Conservation (phyloP, 2,888 invertebrate genomes). For the Aplocera efformata region DNA sequence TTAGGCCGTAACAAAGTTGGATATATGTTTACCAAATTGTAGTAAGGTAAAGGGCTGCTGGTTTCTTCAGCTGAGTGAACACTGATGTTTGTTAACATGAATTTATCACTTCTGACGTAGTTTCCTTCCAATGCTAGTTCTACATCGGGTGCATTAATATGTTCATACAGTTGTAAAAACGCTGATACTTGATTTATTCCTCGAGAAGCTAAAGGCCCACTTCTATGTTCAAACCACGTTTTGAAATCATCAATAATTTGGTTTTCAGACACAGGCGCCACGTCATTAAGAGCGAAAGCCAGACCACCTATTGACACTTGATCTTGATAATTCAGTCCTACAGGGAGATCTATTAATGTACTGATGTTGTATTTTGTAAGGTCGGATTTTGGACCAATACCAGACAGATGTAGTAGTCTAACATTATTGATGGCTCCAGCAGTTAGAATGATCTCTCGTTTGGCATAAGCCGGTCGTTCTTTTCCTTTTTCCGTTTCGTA, state of each 20-base stretch:
- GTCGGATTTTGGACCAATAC: conserved; percentile 62
- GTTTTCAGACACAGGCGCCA: conserved; percentile 51
- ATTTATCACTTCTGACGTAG: conserved; percentile 70
- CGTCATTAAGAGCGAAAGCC: conserved; percentile 60
- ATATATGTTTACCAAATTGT: conserved; percentile 67
- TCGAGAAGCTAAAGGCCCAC: conserved; percentile 63
- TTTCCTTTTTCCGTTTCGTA: conserved; percentile 69
- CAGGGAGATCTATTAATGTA: conserved; percentile 55
- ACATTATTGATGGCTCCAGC: conserved; percentile 73
- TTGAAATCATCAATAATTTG: conserved; percentile 67
- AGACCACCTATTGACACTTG: conserved; percentile 71
- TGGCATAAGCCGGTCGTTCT: conserved; percentile 61
- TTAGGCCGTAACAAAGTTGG: conserved; percentile 67
- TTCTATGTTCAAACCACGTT: conserved; percentile 66
- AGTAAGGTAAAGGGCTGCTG: conserved; percentile 64
- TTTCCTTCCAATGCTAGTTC: conserved; percentile 69
- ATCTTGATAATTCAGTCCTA: conserved; percentile 69
- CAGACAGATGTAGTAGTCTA: conserved; percentile 63
- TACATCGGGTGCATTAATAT: conserved; percentile 66
- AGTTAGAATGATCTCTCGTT: conserved; percentile 66
- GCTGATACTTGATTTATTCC: conserved; percentile 73
- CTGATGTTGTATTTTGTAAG: conserved; percentile 62
- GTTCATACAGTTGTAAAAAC: conserved; percentile 68
- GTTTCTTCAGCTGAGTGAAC: conserved; percentile 64
- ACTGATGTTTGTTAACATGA: conserved; percentile 68